phyloP scores from a whole-genome alignment of 64 coral and sea anemone genomes.

The Hydrozoanthus tunicans region DNA sequence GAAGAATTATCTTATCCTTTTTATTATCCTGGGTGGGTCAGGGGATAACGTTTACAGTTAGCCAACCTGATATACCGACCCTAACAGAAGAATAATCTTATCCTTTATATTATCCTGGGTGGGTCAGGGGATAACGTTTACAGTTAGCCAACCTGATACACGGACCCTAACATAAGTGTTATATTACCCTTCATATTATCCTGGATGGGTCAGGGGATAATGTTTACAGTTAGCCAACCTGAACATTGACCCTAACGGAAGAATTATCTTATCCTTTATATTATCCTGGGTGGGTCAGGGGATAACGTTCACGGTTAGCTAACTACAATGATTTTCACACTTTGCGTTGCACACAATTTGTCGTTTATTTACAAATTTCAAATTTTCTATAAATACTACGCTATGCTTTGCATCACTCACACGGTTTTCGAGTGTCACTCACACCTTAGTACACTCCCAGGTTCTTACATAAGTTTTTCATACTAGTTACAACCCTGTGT shows the following conservation, averaged over 20 bases:
- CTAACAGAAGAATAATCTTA: too few relatives aligned
- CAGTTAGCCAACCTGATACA: background rate
- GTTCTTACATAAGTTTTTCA: background rate
- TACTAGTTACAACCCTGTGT: background rate
- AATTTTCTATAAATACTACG: constrained; percentile 32
- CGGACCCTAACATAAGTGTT: too few relatives aligned
- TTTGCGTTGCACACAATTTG: constrained; percentile 4
- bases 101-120: too few relatives aligned
- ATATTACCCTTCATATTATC: too few relatives aligned
- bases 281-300: too few relatives aligned
- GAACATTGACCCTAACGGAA: too few relatives aligned
- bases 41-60: too few relatives aligned
- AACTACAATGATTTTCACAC: background rate
- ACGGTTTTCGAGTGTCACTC: background rate
- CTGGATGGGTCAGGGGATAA: background rate
- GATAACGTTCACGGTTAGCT: background rate
- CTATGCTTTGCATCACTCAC: background rate
- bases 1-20: too few relatives aligned
- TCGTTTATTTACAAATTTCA: constrained; percentile 41
- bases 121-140: background rate
- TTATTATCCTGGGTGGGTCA: too few relatives aligned
- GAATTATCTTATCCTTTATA: too few relatives aligned
- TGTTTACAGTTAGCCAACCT: background rate
- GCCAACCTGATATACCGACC: too few relatives aligned
- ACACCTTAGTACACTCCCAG: background rate